Base-by-base conservation (phyloP, 2,797 vertebrate species). In the Limnodromus scolopaceus region DNA sequence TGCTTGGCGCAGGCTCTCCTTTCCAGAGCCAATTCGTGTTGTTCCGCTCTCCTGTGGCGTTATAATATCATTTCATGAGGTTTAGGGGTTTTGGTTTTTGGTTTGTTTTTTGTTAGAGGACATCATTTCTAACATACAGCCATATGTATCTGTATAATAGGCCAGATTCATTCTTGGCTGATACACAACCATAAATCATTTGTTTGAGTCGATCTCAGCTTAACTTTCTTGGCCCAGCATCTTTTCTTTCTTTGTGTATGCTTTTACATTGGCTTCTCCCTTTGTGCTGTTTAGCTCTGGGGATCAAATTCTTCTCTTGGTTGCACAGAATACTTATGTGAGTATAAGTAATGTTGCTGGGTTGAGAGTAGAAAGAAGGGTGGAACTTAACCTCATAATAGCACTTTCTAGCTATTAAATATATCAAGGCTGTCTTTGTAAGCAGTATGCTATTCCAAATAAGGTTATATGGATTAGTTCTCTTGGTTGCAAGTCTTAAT, bases 401-500 rank as follows among this genome's bases (percentile, higher is more conserved):
- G 34, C 76, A 15, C 51, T 83, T 87, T 41, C 36, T 80, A 27
- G 53, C 45, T 78, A 60, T 92, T 71, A 57, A 93, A 63, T 80
- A 55, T 28, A 64, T 57, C n/a, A 51, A 51, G 78, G 39, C 78
- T 65, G 51, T 34, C 46, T 78, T 64, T 93, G 41, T 89, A 70
- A 84, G 64, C 60, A 69, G 49, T 78, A 39, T 19, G 25, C 10
- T 38, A 39, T 83, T 93, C 93, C 89, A 95, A 34, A 79, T 58
- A 92, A 90, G 66, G 66, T 54, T 93, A 32, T 92, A 90, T 81
- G 74, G 89, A 84, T 93, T 86, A 57, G 32, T 94, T 93, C 63
- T 94, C 49, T 78, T 51, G 63, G 53, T 94, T 89, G 49, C 48
- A 75, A 87, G 69, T 75, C 87, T 85, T 85, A 68, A 92, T 94